phyloP scores from a whole-genome alignment of 2,888 invertebrate genomes.

The Lasioglossum morio region DNA sequence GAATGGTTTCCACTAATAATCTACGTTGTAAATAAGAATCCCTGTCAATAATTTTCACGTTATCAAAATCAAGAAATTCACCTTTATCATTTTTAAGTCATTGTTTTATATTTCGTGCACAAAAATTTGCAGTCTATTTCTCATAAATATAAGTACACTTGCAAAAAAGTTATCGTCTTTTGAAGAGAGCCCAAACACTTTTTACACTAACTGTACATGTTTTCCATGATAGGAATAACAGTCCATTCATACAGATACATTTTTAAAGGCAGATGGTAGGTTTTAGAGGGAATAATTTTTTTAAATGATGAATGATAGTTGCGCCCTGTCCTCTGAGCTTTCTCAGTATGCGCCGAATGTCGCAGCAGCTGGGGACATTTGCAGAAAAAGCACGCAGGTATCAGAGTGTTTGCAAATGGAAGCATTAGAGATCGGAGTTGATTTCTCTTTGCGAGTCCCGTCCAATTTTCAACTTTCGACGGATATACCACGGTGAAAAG shows the following conservation, averaged over 20 bases:
- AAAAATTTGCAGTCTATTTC: no score
- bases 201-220: no score
- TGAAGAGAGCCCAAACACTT: no score
- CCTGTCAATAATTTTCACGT: no score
- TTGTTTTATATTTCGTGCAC: no score
- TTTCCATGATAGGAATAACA: not conserved
- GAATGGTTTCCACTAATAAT: no score
- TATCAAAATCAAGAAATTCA: no score
- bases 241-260: not conserved
- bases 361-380: not conserved
- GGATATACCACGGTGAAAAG: conserved; percentile 12
- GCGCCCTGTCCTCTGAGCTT: not conserved
- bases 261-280: not conserved
- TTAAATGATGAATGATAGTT: not conserved
- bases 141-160: no score
- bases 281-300: not conserved
- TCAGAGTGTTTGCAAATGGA: conserved; percentile 1
- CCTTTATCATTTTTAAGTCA: no score
- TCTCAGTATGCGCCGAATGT: not conserved
- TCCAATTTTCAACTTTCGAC: conserved; percentile 18
- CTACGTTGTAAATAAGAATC: no score
- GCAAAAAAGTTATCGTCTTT: no score
- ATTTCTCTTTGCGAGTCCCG: not conserved
- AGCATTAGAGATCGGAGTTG: not conserved
- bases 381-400: not conserved